Evolutionary conservation across 2,888 invertebrate genomes (phyloP).

Genomic region (Oscheius sp.): DNA sequence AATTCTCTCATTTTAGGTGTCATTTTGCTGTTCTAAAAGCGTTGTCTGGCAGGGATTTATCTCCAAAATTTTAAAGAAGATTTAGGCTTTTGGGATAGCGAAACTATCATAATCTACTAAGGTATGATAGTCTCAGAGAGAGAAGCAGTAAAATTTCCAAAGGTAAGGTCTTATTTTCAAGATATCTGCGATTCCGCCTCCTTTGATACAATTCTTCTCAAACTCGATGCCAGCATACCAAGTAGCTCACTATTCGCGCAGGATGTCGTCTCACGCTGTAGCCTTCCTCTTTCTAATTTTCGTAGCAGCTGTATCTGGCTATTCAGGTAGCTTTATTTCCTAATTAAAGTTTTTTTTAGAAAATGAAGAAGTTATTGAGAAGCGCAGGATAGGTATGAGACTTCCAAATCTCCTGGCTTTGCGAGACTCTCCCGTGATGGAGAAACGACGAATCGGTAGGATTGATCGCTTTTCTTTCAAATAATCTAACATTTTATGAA

Average conservation of each 20-base stretch:
- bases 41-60: no score
- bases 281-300: background rate
- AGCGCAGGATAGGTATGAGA: constrained; percentile 28
- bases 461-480: background rate
- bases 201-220: constrained; percentile 6
- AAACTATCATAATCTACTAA: no score
- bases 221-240: constrained; percentile 2
- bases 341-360: background rate
- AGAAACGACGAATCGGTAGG: constrained; percentile 27
- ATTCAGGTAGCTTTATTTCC: background rate
- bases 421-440: constrained; percentile 5
- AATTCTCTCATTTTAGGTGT: no score
- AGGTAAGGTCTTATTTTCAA: no score
- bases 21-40: no score
- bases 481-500: constrained; percentile 6
- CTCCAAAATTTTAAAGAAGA: no score
- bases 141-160: no score
- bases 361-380: constrained; percentile 16
- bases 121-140: no score
- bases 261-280: constrained; percentile 9
- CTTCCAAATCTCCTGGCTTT: constrained; percentile 27
- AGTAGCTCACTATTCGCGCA: constrained; percentile 7
- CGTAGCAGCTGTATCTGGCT: background rate
- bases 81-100: no score
- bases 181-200: constrained; percentile 9